These are phyloP conservation scores for Drosophila neonasuta DNA, from an alignment of 2,888 invertebrate species.

Conservation along the genomic window DNA sequence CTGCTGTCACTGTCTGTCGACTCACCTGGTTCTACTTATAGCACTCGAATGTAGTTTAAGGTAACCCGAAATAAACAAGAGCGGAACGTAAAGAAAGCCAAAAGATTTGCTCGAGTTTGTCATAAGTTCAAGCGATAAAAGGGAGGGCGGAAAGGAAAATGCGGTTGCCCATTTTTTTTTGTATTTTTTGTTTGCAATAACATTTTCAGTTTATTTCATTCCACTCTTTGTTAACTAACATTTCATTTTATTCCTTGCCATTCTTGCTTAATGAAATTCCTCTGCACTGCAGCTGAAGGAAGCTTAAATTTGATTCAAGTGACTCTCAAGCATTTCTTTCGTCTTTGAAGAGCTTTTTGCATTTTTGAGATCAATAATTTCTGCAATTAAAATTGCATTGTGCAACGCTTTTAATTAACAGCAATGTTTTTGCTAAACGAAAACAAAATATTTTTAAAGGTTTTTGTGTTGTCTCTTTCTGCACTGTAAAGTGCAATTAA, in stretches of 20 bases:
- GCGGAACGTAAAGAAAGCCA: slow-evolving; percentile 1
- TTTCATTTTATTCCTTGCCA: background rate
- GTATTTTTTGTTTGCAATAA: background rate
- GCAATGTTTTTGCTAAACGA: background rate
- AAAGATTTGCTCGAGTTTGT: background rate
- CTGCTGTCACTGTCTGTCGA: slow-evolving; percentile 17
- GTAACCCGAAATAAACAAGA: slow-evolving; percentile 14
- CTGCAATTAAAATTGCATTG: background rate
- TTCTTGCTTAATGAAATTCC: slow-evolving; percentile 3
- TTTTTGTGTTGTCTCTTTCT: background rate
- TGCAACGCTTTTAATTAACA: background rate
- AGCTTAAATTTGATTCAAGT: background rate
- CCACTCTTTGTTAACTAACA: background rate
- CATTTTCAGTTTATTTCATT: background rate
- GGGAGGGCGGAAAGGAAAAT: background rate
- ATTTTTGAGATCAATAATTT: background rate
- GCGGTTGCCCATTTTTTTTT: background rate
- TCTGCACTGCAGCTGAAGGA: background rate
- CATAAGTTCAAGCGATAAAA: background rate
- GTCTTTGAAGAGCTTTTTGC: background rate
- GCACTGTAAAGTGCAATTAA: background rate
- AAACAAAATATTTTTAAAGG: background rate
- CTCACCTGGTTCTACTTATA: slow-evolving; percentile 14
- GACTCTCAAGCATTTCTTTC: slow-evolving; percentile 1
- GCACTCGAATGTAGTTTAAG: slow-evolving; percentile 38